Conservation (phyloP, 2,888 invertebrate species). For the Pycnomerus fuliginosus region DNA sequence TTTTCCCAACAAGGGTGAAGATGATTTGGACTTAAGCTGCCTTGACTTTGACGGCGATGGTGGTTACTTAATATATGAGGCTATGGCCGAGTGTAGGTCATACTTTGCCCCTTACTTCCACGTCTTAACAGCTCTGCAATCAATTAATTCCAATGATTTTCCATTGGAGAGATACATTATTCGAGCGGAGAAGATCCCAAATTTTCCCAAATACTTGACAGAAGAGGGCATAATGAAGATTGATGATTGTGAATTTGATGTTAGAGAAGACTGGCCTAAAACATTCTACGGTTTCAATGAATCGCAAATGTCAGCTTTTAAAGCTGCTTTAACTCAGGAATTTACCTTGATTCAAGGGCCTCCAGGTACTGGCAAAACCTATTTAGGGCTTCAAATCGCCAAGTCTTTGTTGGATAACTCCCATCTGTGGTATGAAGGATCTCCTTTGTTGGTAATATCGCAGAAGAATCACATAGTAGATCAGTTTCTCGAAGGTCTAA, state of each 20-base stretch:
- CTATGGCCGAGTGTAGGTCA: slow-evolving; percentile 75
- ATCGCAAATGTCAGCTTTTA: slow-evolving; percentile 67
- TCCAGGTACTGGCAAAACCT: too few species aligned
- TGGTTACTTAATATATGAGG: slow-evolving; percentile 58
- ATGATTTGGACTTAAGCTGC: too few species aligned
- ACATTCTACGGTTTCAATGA: slow-evolving; percentile 62
- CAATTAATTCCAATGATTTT: slow-evolving; percentile 57
- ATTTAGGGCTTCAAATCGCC: slow-evolving; percentile 73
- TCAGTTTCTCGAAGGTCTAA: slow-evolving; percentile 75
- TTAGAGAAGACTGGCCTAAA: too few species aligned
- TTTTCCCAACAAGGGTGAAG: too few species aligned
- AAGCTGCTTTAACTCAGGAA: slow-evolving; percentile 67
- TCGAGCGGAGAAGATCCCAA: slow-evolving; percentile 48
- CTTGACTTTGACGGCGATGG: slow-evolving; percentile 64
- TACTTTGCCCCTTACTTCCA: slow-evolving; percentile 82
- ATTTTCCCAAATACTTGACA: slow-evolving; percentile 49
- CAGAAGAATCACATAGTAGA: slow-evolving; percentile 86
- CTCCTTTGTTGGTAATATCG: slow-evolving; percentile 74
- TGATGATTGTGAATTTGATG: too few species aligned
- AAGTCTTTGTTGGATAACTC: slow-evolving; percentile 63
- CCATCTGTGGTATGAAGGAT: slow-evolving; percentile 47
- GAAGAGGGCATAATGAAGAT: neutral
- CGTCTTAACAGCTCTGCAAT: slow-evolving; percentile 67
- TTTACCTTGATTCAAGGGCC: slow-evolving; percentile 81
- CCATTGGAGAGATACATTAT: slow-evolving; percentile 72